Conservation (phyloP, 2,888 invertebrate species). For the Dryadula phaetusa region DNA sequence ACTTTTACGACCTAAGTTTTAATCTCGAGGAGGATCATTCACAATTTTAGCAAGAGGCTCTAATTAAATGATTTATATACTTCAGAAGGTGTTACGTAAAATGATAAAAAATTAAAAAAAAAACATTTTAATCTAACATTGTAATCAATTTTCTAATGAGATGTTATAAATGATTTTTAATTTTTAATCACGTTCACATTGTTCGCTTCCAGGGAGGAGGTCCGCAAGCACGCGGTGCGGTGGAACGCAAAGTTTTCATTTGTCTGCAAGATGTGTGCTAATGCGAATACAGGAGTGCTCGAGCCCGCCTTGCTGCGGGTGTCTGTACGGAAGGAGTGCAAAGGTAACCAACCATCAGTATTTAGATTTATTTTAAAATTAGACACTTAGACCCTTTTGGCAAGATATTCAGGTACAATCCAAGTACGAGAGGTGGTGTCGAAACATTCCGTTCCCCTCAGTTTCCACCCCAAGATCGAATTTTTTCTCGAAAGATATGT, state of each 20-base stretch:
- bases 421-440: too few species aligned
- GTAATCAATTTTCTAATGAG: neutral
- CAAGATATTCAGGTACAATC: too few species aligned
- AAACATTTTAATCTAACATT: neutral
- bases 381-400: too few species aligned
- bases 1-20: slow-evolving; percentile 19
- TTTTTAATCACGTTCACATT: neutral
- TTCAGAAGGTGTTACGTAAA: neutral
- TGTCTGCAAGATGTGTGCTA: slow-evolving; percentile 98
- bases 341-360: slow-evolving; percentile 71
- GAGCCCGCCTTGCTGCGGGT: slow-evolving; percentile 97
- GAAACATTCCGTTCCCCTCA: too few species aligned
- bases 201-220: slow-evolving; percentile 90
- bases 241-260: slow-evolving; percentile 97
- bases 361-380: too few species aligned
- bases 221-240: slow-evolving; percentile 95
- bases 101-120: neutral
- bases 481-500: too few species aligned
- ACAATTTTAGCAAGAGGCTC: neutral
- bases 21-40: slow-evolving; percentile 12
- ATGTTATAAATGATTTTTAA: neutral
- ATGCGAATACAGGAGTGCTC: slow-evolving; percentile 96
- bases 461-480: too few species aligned
- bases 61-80: slow-evolving; percentile 8
- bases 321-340: slow-evolving; percentile 96